These are phyloP conservation scores for Lepidurus apus DNA, from an alignment of 1,140 invertebrate species.

Conservation along the genomic window DNA sequence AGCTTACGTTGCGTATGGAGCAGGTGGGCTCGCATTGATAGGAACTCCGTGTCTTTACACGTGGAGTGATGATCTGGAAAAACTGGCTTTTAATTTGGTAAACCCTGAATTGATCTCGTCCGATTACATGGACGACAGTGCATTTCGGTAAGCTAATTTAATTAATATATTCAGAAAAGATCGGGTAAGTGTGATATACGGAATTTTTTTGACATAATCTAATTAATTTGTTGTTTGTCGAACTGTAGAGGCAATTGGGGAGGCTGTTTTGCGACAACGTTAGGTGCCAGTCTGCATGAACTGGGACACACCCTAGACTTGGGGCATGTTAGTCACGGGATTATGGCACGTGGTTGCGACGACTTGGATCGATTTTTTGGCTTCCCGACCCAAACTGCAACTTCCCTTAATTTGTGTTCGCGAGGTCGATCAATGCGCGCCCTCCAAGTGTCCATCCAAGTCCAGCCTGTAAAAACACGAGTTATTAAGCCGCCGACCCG, in stretches of 20 bases:
- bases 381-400: conserved; percentile 53
- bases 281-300: conserved; percentile 91
- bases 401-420: conserved; percentile 27
- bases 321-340: conserved; percentile 80
- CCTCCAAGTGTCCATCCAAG: conserved; percentile 35
- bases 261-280: conserved; percentile 81
- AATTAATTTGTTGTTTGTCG: conserved; percentile 33
- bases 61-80: conserved; percentile 69
- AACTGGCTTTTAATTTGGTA: conserved; percentile 56
- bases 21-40: conserved; percentile 82
- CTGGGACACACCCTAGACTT: conserved; percentile 91
- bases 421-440: conserved; percentile 37
- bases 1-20: conserved; percentile 80
- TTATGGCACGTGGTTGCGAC: conserved; percentile 93
- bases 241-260: conserved; percentile 66
- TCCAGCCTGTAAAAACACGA: conserved; percentile 46
- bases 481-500: conserved; percentile 45
- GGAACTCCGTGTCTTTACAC: conserved; percentile 84
- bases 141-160: conserved; percentile 55
- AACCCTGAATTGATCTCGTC: background rate
- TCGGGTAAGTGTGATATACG: too few relatives aligned
- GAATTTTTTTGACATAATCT: background rate
- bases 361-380: conserved; percentile 69
- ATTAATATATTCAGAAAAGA: background rate
- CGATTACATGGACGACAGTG: conserved; percentile 72